These are phyloP conservation scores for Amia ocellicauda DNA, from an alignment of 2,113 vertebrate species.

Conservation along the genomic window DNA sequence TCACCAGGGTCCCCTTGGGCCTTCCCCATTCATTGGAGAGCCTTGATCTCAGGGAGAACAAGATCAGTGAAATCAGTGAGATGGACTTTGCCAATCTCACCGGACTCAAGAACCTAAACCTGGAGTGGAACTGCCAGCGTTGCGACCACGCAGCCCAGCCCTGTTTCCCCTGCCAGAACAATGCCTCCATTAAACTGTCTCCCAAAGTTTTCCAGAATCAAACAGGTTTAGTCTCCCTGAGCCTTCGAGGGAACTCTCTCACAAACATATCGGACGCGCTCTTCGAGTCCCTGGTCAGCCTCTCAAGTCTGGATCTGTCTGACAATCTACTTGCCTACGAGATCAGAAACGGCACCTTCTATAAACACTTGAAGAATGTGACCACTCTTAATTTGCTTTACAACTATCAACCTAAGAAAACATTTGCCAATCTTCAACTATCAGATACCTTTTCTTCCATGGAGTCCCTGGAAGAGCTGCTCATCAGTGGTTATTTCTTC, in stretches of 20 bases:
- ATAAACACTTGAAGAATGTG: conserved; percentile 51
- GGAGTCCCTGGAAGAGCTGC: conserved; percentile 43
- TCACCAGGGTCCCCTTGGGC: conserved; percentile 59
- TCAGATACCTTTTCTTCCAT: conserved; percentile 54
- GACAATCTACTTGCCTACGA: conserved; percentile 62
- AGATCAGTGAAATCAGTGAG: conserved; percentile 48
- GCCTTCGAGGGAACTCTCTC: conserved; percentile 68
- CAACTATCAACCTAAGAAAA: conserved; percentile 60
- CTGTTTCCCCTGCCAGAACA: conserved; percentile 66
- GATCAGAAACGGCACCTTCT: conserved; percentile 65
- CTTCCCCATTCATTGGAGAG: conserved; percentile 60
- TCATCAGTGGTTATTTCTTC: conserved; percentile 69
- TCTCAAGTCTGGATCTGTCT: conserved; percentile 59
- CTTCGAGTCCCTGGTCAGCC: conserved; percentile 48
- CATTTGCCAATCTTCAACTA: conserved; percentile 48
- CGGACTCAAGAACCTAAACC: conserved; percentile 44
- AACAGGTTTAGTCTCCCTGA: conserved; percentile 50
- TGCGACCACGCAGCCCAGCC: conserved; percentile 69
- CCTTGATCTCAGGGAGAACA: conserved; percentile 66
- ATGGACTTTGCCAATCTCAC: conserved; percentile 54
- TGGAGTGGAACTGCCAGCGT: conserved; percentile 74
- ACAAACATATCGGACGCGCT: conserved; percentile 49
- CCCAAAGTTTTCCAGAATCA: conserved; percentile 45
- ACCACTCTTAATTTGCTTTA: conserved; percentile 61
- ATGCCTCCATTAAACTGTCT: conserved; percentile 51